phyloP scores from a whole-genome alignment of 2,797 vertebrate genomes.

The Arrhamphus sclerolepis region DNA sequence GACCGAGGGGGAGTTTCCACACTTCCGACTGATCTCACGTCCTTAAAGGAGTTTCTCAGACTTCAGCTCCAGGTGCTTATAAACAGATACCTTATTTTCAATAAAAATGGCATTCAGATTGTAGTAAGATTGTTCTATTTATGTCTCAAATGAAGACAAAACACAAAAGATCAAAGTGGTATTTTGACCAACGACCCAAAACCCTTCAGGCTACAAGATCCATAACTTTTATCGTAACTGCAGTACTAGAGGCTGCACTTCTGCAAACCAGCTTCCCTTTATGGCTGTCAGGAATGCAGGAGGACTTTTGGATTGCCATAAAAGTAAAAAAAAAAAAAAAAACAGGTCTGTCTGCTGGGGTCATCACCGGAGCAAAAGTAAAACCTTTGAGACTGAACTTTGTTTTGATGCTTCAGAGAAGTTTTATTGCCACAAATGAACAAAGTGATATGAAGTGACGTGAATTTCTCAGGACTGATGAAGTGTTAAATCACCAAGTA shows the following conservation, averaged over 20 bases:
- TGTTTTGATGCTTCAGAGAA: too few relatives aligned
- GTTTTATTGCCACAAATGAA: slow-evolving; percentile 67
- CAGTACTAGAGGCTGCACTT: slow-evolving; percentile 18
- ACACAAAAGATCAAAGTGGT: neutral
- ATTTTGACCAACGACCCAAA: neutral
- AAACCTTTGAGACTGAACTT: slow-evolving; percentile 75
- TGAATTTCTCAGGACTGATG: too few relatives aligned
- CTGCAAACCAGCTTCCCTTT: slow-evolving; percentile 35
- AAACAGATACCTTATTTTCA: too few relatives aligned
- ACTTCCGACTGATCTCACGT: slow-evolving; percentile 12
- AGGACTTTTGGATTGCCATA: slow-evolving; percentile 51
- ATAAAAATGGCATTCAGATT: too few relatives aligned
- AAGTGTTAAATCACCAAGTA: too few relatives aligned
- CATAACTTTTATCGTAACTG: neutral
- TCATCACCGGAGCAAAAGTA: slow-evolving; percentile 55
- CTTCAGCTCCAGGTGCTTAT: neutral
- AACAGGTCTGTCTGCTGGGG: slow-evolving; percentile 20
- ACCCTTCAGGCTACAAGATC: neutral
- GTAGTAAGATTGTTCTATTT: too few relatives aligned
- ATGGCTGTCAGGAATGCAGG: slow-evolving; percentile 53
- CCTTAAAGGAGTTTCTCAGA: slow-evolving; percentile 7
- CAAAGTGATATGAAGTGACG: too few relatives aligned
- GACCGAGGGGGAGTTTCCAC: slow-evolving; percentile 57
- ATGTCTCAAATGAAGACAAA: too few relatives aligned
- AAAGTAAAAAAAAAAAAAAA: slow-evolving; percentile 17